A percentile compares a stretch with the other conserved stretches of the same genome.
These are phyloP conservation scores for Triops cancriformis DNA, from an alignment of 1,140 invertebrate species.

Conservation along the genomic window DNA sequence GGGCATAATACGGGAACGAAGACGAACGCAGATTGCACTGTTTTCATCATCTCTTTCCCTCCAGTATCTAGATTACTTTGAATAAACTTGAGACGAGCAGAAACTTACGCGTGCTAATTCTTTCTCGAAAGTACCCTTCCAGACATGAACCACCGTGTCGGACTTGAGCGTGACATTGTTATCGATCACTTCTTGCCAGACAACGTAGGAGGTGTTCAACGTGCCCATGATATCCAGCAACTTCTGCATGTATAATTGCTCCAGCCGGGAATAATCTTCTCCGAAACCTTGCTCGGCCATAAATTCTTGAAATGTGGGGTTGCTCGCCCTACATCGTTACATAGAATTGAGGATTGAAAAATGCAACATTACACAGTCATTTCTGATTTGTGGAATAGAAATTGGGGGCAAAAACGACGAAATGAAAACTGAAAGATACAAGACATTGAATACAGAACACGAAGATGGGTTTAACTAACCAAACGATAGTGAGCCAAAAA, in stretches of 20 bases:
- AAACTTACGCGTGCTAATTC: conserved; percentile 42
- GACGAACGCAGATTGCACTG: too few species aligned
- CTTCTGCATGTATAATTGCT: conserved; percentile 59
- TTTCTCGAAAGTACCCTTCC: conserved; percentile 44
- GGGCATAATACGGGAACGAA: too few species aligned
- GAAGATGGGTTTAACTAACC: too few species aligned
- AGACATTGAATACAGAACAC: too few species aligned
- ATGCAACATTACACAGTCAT: neutral
- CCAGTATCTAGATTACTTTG: neutral
- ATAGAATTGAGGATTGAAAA: neutral
- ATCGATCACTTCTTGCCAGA: conserved; percentile 89
- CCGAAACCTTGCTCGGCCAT: conserved; percentile 55
- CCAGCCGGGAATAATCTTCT: conserved; percentile 48
- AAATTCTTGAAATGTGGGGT: conserved; percentile 60
- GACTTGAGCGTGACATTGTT: conserved; percentile 54
- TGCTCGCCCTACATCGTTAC: conserved; percentile 52
- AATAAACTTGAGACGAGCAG: conserved; percentile 23
- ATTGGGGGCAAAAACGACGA: too few species aligned
- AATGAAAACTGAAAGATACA: too few species aligned
- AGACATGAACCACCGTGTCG: conserved; percentile 64
- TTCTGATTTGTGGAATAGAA: neutral
- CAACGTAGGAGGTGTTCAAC: conserved; percentile 51
- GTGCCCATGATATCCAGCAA: conserved; percentile 48
- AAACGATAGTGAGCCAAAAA: too few species aligned
- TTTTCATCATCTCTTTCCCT: too few species aligned